Base-by-base conservation (phyloP, 2,888 invertebrate species). In the Matsumyia berberina region DNA sequence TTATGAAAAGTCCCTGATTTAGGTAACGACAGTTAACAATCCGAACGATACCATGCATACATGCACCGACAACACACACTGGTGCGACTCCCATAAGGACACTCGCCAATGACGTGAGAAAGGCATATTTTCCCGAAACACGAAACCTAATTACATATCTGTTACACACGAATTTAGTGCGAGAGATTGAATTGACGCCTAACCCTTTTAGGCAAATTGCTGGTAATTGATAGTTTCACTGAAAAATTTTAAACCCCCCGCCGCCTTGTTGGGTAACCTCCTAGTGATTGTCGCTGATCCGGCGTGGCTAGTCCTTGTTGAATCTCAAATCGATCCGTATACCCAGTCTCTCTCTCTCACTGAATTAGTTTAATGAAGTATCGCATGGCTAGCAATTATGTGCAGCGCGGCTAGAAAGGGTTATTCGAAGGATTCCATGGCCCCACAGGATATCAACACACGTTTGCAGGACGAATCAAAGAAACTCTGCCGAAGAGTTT, bases 191-290 rank as follows among this genome's bases (percentile, higher is more conserved):
- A 73, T 69, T 74, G 74, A 85, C 80, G 57, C 64, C 74, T 62
- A 53, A 85, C 85, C 85, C 85, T 80, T 85, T 85, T 70, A 85
- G 51, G 12, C 33, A 85, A 74, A 85, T 85, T 80, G 58, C 69
- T 70, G 53, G 80, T 85, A 85, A 85, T 85, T 85, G 80, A 79
- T 85, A 85, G 85, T 80, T 80, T 64, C 15, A 15, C 9, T 51
- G 29, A 42, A 39, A 39, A 51, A 31, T 12, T 31, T 44, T 12
- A 46, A 46, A 60, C 55, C 73, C 57, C 83, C 79, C 73, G n/a
- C n/a, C 67, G 72, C 62, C 39, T 24, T n/a, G 78, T 39, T 62
- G 66, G 37, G 44, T 67, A 55, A 19, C 53, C 66, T 53, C 73
- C 66, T 12, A 53, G 57, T 24, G 49, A 66, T 51, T 35, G 24